A percentile compares a stretch with the other conserved stretches of the same genome.
These are phyloP conservation scores for Malacoctenus gilli DNA, from an alignment of 2,797 vertebrate species.

Conservation along the genomic window DNA sequence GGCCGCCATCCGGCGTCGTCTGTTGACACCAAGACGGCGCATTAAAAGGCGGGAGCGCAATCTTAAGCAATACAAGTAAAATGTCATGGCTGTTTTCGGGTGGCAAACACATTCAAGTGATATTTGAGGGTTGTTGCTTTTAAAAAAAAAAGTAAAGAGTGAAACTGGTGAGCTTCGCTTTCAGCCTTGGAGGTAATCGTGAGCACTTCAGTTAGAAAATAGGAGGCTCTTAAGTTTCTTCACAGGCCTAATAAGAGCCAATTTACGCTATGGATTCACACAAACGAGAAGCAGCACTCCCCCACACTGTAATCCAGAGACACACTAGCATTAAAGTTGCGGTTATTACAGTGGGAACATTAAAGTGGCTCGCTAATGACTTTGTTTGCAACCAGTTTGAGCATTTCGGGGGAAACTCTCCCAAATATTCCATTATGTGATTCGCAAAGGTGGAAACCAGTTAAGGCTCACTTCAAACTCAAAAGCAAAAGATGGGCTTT, in stretches of 20 bases:
- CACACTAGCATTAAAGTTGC: constrained; percentile 12
- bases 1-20: no score
- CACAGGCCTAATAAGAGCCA: constrained; percentile 1
- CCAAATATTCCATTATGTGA: no score
- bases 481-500: no score
- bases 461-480: no score
- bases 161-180: constrained; percentile 15
- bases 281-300: constrained; percentile 16
- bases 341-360: not conserved
- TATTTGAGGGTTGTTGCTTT: not conserved
- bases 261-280: constrained; percentile 22
- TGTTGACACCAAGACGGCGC: no score
- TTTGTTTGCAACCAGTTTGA: no score
- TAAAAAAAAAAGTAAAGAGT: constrained; percentile 15
- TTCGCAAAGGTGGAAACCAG: no score
- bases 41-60: not conserved
- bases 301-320: constrained; percentile 16
- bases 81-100: constrained; percentile 13
- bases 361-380: not conserved
- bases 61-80: constrained; percentile 6
- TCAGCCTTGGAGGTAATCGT: constrained; percentile 4
- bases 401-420: no score
- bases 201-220: constrained; percentile 7
- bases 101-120: constrained; percentile 5
- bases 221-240: constrained; percentile 5